phyloP scores from a whole-genome alignment of 1,140 invertebrate species.

The Eurosta solidaginis region DNA sequence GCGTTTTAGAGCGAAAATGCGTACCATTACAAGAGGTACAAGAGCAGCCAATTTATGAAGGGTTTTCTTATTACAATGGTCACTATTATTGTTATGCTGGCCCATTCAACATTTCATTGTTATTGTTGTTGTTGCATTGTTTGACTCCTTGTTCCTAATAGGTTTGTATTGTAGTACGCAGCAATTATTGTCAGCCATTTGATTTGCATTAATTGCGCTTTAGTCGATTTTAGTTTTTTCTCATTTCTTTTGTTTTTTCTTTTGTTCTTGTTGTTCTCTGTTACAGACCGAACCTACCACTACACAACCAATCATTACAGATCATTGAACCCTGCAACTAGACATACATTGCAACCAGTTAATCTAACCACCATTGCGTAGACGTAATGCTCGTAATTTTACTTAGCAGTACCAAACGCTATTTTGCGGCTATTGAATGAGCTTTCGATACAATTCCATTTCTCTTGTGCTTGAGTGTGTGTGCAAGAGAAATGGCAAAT shows the following conservation, averaged over 20 bases:
- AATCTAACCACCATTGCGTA: not conserved
- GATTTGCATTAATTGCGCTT: not conserved
- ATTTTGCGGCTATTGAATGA: slow-evolving; percentile 19
- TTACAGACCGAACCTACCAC: no score
- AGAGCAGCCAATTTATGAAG: not conserved
- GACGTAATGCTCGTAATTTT: not conserved
- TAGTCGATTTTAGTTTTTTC: not conserved
- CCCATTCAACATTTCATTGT: no score
- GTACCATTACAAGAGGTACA: no score
- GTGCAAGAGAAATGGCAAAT: no score
- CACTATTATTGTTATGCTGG: not conserved
- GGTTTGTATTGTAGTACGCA: not conserved
- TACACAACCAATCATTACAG: no score
- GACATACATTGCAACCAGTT: not conserved
- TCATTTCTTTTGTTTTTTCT: no score
- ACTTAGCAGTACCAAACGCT: not conserved
- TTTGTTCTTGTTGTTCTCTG: no score
- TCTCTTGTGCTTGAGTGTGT: not conserved
- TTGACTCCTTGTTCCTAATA: no score
- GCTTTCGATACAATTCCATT: not conserved
- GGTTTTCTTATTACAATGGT: not conserved
- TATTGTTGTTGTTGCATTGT: not conserved
- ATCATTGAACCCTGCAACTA: no score
- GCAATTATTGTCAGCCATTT: not conserved
- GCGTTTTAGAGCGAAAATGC: not conserved